Conservation (phyloP, 2,113 vertebrate species). For the Shinisaurus crocodilurus region DNA sequence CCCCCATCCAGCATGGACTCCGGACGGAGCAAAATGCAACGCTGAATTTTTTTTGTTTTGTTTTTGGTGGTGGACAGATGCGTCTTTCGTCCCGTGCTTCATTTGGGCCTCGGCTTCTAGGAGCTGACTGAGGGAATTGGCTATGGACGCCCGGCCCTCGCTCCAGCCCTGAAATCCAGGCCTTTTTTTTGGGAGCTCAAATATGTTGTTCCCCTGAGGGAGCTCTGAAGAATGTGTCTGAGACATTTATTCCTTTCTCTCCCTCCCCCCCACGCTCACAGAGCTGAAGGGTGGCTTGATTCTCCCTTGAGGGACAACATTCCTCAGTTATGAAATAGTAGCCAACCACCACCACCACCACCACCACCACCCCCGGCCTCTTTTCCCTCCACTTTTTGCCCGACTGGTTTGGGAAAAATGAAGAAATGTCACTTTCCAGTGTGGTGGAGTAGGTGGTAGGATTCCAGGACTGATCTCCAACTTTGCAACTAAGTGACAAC, state of each 20-base stretch:
- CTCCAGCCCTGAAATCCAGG: conserved; percentile 21
- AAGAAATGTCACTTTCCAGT: neutral
- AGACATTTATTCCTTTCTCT: conserved; percentile 34
- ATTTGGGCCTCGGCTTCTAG: neutral
- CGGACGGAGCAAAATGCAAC: neutral
- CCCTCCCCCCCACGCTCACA: neutral
- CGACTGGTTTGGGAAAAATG: fast-evolving
- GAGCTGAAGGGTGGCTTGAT: conserved; percentile 70
- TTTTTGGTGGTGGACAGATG: neutral
- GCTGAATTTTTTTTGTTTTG: too few species aligned
- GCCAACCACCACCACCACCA: neutral
- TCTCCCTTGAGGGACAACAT: conserved; percentile 76
- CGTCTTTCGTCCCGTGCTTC: too few species aligned
- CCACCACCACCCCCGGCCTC: conserved; percentile 14
- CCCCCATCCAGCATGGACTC: neutral
- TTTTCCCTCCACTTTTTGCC: conserved; percentile 32
- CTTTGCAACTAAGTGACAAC: neutral
- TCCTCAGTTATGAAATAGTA: conserved; percentile 76
- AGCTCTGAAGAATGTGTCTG: conserved; percentile 70
- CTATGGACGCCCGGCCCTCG: conserved; percentile 14
- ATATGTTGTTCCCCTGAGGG: conserved; percentile 72
- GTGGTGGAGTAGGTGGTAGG: neutral
- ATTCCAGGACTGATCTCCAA: too few species aligned
- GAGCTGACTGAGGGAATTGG: neutral
- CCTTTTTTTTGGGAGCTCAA: conserved; percentile 60